These are phyloP conservation scores for Dynastes maya DNA, from an alignment of 2,888 invertebrate genomes.

Conservation along the genomic window DNA sequence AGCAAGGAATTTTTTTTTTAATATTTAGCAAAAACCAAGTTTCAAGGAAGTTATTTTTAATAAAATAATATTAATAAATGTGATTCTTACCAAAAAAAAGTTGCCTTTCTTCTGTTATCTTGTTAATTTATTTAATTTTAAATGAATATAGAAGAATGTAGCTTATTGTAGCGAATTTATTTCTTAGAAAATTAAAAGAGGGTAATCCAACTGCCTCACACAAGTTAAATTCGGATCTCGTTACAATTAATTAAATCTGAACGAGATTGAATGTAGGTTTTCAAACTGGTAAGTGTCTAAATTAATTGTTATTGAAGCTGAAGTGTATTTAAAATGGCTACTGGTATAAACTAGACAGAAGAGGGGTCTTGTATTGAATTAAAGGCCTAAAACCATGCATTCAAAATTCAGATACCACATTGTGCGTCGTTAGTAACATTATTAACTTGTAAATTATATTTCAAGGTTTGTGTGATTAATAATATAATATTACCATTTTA, in stretches of 20 bases:
- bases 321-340: not conserved
- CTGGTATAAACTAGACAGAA: not conserved
- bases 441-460: constrained; percentile 1
- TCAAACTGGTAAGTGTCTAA: not conserved
- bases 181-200: not conserved
- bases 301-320: not conserved
- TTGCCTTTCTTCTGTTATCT: no score
- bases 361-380: not conserved
- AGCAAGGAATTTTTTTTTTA: no score
- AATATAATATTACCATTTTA: constrained; percentile 19
- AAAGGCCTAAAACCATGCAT: not conserved
- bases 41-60: no score
- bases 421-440: not conserved
- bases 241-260: constrained; percentile 14
- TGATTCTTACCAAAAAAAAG: no score
- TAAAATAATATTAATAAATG: no score
- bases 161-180: no score
- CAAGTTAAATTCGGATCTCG: constrained; percentile 1
- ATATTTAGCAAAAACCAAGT: no score
- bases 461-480: constrained; percentile 4
- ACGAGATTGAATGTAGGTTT: not conserved
- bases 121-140: no score
- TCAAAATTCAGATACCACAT: not conserved
- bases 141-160: no score
- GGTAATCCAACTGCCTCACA: not conserved